These are phyloP conservation scores for Eueremaeus valkanovi DNA, from an alignment of 2,888 invertebrate species.

Conservation along the genomic window DNA sequence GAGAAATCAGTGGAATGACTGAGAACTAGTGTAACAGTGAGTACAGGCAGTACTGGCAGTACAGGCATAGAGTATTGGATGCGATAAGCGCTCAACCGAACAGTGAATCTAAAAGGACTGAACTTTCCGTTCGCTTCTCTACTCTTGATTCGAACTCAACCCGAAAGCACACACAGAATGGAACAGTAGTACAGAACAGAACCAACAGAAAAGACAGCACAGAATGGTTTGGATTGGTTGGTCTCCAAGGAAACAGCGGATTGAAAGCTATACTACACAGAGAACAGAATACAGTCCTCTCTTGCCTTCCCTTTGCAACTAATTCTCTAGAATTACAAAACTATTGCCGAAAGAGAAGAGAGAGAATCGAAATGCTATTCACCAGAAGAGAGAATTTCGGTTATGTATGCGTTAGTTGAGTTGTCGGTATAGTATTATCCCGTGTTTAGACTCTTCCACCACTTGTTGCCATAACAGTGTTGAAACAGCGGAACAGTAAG, in stretches of 20 bases:
- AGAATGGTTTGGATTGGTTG: constrained; percentile 14
- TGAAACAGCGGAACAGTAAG: not conserved
- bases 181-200: no score
- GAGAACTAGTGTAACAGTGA: no score
- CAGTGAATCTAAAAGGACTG: constrained; percentile 30
- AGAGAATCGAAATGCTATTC: not conserved
- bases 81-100: constrained; percentile 28
- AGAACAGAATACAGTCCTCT: not conserved
- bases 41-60: not conserved
- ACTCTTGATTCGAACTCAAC: not conserved
- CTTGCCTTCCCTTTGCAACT: not conserved
- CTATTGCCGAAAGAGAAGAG: not conserved
- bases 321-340: constrained; percentile 14
- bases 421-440: no score
- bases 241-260: constrained; percentile 17
- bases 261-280: not conserved
- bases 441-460: not conserved
- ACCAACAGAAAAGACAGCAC: not conserved
- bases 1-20: constrained; percentile 26
- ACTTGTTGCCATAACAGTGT: constrained; percentile 29
- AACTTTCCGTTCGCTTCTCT: not conserved
- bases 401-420: not conserved
- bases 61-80: constrained; percentile 34
- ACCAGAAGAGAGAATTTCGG: not conserved
- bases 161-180: constrained; percentile 2